phyloP scores from a whole-genome alignment of 2,888 invertebrate genomes.

The Spialia ferax region DNA sequence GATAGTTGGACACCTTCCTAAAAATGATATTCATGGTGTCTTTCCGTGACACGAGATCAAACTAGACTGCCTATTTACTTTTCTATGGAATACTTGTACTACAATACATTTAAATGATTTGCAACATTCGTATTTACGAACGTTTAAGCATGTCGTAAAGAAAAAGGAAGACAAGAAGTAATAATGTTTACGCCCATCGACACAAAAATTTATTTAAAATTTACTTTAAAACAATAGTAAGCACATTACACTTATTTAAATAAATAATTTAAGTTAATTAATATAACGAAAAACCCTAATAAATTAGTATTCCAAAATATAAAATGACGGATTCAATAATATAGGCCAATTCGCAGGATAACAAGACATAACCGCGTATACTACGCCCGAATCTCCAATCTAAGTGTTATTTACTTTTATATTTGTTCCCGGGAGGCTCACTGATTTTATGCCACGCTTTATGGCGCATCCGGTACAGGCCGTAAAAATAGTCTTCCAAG shows the following conservation, averaged over 20 bases:
- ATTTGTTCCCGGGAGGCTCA: conserved; percentile 74
- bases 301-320: neutral
- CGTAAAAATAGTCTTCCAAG: conserved; percentile 80
- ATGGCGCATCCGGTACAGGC: conserved; percentile 79
- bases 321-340: conserved; percentile 25
- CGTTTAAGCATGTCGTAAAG: conserved; percentile 64
- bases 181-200: conserved; percentile 55
- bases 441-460: conserved; percentile 81
- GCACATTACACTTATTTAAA: too few relatives aligned
- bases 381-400: conserved; percentile 72
- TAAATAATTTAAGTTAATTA: too few relatives aligned
- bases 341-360: conserved; percentile 18
- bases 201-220: too few relatives aligned
- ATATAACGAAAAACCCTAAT: neutral
- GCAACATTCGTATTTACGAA: conserved; percentile 68
- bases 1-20: conserved; percentile 35
- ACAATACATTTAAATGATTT: conserved; percentile 56
- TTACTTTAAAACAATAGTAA: neutral
- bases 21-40: conserved; percentile 25
- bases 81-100: conserved; percentile 46
- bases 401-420: conserved; percentile 83
- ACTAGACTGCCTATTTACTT: conserved; percentile 34
- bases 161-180: conserved; percentile 59
- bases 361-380: conserved; percentile 40
- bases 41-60: conserved; percentile 35